These are phyloP conservation scores for Orthochromis indermauri DNA, from an alignment of 2,113 vertebrate species.

Conservation along the genomic window DNA sequence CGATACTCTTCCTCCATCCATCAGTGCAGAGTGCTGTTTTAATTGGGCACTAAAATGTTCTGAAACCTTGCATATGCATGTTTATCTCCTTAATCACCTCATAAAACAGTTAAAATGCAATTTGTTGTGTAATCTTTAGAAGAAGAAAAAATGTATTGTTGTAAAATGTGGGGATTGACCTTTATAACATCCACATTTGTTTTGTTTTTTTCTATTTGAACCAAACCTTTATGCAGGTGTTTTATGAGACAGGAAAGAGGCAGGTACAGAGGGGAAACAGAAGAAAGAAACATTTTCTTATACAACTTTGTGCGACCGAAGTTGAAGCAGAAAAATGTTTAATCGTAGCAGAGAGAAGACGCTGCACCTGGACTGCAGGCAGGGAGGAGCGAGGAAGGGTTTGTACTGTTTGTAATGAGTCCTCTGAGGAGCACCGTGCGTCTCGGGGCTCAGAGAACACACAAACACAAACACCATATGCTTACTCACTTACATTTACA, in stretches of 20 bases:
- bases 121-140: background rate
- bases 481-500: background rate
- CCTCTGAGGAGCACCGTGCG: background rate
- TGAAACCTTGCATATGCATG: background rate
- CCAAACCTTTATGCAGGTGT: background rate
- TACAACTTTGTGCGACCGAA: background rate
- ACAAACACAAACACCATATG: background rate
- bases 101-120: background rate
- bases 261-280: fast-evolving
- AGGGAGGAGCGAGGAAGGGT: background rate
- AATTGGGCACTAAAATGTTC: background rate
- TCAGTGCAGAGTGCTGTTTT: background rate
- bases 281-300: background rate
- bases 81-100: background rate
- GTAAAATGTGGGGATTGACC: background rate
- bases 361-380: constrained; percentile 21
- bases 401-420: constrained; percentile 26
- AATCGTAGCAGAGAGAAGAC: background rate
- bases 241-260: background rate
- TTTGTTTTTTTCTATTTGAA: background rate
- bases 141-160: background rate
- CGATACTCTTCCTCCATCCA: background rate
- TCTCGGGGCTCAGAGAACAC: background rate
- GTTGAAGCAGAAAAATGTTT: background rate
- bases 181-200: background rate